Evolutionary conservation across 2,888 invertebrate species (phyloP).

Genomic region (Microctonus brassicae): DNA sequence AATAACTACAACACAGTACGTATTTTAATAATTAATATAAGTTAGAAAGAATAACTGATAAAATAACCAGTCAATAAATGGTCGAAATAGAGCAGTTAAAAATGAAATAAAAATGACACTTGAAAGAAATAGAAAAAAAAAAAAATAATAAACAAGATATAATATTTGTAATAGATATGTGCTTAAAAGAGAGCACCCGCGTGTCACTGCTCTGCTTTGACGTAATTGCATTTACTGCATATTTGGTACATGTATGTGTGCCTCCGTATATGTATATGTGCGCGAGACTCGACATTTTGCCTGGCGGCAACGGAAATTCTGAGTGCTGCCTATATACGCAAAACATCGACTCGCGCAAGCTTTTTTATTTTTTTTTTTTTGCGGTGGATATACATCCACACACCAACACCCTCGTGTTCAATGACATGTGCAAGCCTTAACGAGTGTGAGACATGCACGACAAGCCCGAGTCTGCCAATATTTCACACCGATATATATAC

Average conservation of each 20-base stretch:
- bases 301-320: conserved; percentile 25
- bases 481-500: conserved; percentile 1
- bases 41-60: neutral
- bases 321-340: conserved; percentile 26
- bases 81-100: neutral
- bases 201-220: conserved; percentile 22
- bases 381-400: neutral
- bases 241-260: neutral
- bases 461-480: conserved; percentile 19
- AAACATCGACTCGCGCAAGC: conserved; percentile 16
- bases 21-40: too few species aligned
- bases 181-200: conserved; percentile 9
- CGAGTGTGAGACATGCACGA: conserved; percentile 19
- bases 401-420: conserved; percentile 18
- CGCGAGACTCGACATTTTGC: conserved; percentile 32
- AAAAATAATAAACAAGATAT: neutral
- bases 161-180: neutral
- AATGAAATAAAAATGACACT: too few species aligned
- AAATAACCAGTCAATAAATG: neutral
- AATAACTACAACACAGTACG: too few species aligned
- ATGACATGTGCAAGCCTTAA: conserved; percentile 25
- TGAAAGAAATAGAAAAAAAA: too few species aligned
- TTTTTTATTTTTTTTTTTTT: neutral
- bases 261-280: neutral
- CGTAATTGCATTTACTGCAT: conserved; percentile 37